Evolutionary conservation across 2,113 vertebrate species (phyloP), one percentile per base, ranked within the genome.

Genomic region (Hippocampus comes): DNA sequence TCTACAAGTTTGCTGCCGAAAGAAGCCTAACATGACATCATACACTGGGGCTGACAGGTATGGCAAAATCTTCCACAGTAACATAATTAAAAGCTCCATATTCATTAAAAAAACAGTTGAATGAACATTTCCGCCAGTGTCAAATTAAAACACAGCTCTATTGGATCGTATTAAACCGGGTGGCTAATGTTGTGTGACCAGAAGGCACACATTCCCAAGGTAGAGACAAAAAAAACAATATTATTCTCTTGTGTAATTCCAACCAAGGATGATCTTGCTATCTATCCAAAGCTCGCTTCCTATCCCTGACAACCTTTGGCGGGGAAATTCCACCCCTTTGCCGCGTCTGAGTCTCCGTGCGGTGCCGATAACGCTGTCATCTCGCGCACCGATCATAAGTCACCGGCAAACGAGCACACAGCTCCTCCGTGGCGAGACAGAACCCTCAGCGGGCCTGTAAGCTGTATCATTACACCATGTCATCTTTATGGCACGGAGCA

Each of bases 381-480:
- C 88, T 71, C 77, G 76, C 78, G 74, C 86, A 88, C 84, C 84
- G 82, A 84, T 90, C 88, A 84, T 89, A 89, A 90, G 86, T 90
- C 90, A 89, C 75, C 60, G 84, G 84, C 85, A 86, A 87, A 89
- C 82, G 78, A 89, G 83, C 83, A 60, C 27, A 27, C 72, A 80
- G 84, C 88, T 85, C 87, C 79, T 85, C 85, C 65, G 72, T 74
- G 34, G 72, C 68, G 74, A 88, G 88, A 84, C 87, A 78, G 78
- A 84, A 87, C 68, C 86, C 87, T 90, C 87, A 69, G 80, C 43
- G 86, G 88, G 85, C 84, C 90, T 88, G 87, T 90, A 89, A 91
- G 90, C 86, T 86, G 89, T 89, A 86, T 89, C 87, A 85, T 90
- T 91, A 89, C 89, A 84, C 83, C 87, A 80, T 89, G 88, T 89